Percentiles rank a stretch among this genome's conserved stretches.
phyloP scores from a whole-genome alignment of 2,888 invertebrate species.

The Ophion costatus region DNA sequence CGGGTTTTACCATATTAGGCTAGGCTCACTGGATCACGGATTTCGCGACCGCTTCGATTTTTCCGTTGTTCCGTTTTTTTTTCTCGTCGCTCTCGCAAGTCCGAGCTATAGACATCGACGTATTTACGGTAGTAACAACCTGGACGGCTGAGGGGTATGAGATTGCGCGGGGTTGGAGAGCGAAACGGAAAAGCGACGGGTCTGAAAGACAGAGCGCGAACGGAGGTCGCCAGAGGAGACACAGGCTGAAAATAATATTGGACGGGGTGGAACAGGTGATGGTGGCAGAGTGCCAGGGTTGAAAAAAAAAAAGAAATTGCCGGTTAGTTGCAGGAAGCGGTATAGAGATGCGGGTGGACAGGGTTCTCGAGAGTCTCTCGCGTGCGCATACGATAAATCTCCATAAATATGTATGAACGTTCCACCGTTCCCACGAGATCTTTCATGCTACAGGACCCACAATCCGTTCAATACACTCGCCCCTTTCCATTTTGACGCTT shows the following conservation, averaged over 20 bases:
- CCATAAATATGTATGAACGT: constrained; percentile 78
- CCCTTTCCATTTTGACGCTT: constrained; percentile 19
- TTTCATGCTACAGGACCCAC: constrained; percentile 59
- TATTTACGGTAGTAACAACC: constrained; percentile 71
- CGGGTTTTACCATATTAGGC: constrained; percentile 34
- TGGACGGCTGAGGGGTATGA: constrained; percentile 21
- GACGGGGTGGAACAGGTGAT: constrained; percentile 77
- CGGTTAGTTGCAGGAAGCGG: constrained; percentile 45
- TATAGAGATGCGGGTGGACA: constrained; percentile 54
- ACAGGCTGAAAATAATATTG: constrained; percentile 76
- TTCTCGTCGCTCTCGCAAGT: constrained; percentile 22
- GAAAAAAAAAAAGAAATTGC: constrained; percentile 69
- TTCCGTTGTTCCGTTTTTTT: constrained; percentile 12
- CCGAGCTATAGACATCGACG: constrained; percentile 59
- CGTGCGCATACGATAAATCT: constrained; percentile 76
- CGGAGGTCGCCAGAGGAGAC: constrained; percentile 45
- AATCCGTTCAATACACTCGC: constrained; percentile 23
- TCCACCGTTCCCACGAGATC: constrained; percentile 68
- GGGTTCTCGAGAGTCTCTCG: constrained; percentile 68
- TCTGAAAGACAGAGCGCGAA: constrained; percentile 12
- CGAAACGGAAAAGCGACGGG: constrained; percentile 11
- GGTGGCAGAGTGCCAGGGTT: constrained; percentile 76
- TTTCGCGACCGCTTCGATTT: constrained; percentile 52
- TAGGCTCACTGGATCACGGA: constrained; percentile 65
- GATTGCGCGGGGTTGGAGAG: background rate